A percentile compares a stretch with the other conserved stretches of the same genome.
Conservation (phyloP, 2,113 vertebrate genomes). For the Prinia subflava region DNA sequence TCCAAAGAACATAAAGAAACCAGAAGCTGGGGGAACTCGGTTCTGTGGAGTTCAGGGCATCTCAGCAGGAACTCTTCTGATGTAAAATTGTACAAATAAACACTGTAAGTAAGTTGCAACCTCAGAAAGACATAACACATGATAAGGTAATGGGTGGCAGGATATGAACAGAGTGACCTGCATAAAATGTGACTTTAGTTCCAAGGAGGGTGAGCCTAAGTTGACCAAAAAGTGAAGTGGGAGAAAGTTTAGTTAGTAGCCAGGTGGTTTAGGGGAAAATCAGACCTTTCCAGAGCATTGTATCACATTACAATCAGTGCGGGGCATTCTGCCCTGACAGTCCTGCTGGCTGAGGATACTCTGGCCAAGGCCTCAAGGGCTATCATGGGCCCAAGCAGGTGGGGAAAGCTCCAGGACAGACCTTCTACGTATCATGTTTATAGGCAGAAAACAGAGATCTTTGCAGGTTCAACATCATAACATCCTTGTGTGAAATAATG, state of each 20-base stretch:
- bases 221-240: not conserved
- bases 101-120: not conserved
- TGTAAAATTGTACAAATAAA: not conserved
- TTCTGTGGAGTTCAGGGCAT: not conserved
- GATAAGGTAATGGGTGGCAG: not conserved
- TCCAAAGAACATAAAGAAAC: not conserved
- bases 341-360: not conserved
- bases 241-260: not conserved
- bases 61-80: not conserved
- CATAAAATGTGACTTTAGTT: not conserved
- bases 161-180: not conserved
- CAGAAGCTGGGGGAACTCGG: not conserved
- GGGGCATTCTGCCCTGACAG: not conserved
- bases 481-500: not conserved
- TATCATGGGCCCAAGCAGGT: accelerated
- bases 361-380: not conserved
- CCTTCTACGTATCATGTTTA: not conserved
- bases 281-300: not conserved
- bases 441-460: not conserved
- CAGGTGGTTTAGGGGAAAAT: not conserved
- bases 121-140: not conserved
- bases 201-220: not conserved
- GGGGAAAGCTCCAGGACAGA: not conserved
- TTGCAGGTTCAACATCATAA: not conserved
- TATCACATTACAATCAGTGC: not conserved